Evolutionary conservation across 2,113 vertebrate species (phyloP), one percentile per base, ranked within the genome.

Genomic region (Microcebus ravelobensis): DNA sequence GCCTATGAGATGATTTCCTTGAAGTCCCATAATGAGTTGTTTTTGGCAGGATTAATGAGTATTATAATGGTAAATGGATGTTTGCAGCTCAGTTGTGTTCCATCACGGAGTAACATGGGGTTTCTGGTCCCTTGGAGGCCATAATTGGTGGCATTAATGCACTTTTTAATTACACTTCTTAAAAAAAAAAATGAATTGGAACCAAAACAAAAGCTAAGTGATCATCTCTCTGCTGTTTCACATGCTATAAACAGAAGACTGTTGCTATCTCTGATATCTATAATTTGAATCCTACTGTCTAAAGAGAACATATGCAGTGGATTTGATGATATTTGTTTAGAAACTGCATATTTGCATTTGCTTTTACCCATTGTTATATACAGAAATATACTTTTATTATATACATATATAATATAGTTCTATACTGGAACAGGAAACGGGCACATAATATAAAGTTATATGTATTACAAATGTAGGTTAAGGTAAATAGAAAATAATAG

Each of bases 41-140:
- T 99, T 99, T 99, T 99, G 99, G 99, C 99, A 99, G 99, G 99
- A 99, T 99, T 99, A 99, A 99, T 99, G 99, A 99, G 99, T 99
- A 99, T 99, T 99, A 99, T 99, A 99, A 99, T 99, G 98, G 99
- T 99, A 99, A 99, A 99, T 99, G 99, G 99, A 99, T 99, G 99
- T 99, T 99, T 98, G 99, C 98, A 98, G 99, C 99, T 98, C 98
- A 98, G 98, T 99, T 99, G 99, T 99, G 99, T 99, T 99, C 99
- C 99, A 99, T 99, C 99, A 99, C 98, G 98, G 87, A 99, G 99
- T 99, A 99, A 98, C 99, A 98, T 99, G 99, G 99, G 99, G 99
- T 99, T 99, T 99, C 98, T 98, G 98, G 99, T 99, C 99, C 99
- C 99, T 99, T 99, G 98, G 99, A 99, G 99, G 98, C 99, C 99